These are phyloP conservation scores for Lepidonotus clava DNA, from an alignment of 2,888 invertebrate species.

Conservation along the genomic window DNA sequence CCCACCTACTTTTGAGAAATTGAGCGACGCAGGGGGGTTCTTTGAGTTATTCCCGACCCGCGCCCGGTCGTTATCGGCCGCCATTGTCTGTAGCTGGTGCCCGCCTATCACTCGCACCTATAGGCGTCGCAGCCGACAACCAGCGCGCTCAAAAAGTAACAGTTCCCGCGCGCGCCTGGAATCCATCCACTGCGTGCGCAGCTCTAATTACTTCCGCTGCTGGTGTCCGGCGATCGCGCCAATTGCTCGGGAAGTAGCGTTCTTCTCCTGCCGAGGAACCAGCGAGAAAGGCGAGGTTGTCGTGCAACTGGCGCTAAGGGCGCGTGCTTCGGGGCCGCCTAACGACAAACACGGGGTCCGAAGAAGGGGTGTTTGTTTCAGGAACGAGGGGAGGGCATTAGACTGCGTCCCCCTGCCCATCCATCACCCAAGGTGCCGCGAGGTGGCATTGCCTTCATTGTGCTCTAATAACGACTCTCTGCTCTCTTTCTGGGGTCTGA, in stretches of 20 bases:
- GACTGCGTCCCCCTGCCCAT: too few relatives aligned
- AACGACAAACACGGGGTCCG: background rate
- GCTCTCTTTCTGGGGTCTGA: too few relatives aligned
- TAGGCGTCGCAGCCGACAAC: too few relatives aligned
- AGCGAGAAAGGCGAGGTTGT: background rate
- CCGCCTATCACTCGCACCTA: too few relatives aligned
- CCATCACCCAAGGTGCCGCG: too few relatives aligned
- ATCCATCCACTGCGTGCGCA: constrained; percentile 17
- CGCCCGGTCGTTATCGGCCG: background rate
- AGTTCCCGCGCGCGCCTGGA: background rate
- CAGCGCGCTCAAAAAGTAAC: background rate
- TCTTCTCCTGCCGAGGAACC: background rate
- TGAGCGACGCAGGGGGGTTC: too few relatives aligned
- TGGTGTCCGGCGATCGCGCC: constrained; percentile 41
- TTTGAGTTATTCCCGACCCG: background rate
- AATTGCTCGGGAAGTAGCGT: constrained; percentile 15
- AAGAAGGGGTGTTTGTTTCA: too few relatives aligned
- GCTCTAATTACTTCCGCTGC: constrained; percentile 37
- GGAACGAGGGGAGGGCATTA: too few relatives aligned
- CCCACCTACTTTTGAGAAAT: too few relatives aligned
- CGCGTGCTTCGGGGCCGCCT: too few relatives aligned
- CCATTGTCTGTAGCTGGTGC: background rate
- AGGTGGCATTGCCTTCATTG: too few relatives aligned
- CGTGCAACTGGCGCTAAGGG: background rate
- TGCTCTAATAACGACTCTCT: too few relatives aligned